Conservation (phyloP, 2,888 invertebrate species). For the Barypeithes pellucidus region DNA sequence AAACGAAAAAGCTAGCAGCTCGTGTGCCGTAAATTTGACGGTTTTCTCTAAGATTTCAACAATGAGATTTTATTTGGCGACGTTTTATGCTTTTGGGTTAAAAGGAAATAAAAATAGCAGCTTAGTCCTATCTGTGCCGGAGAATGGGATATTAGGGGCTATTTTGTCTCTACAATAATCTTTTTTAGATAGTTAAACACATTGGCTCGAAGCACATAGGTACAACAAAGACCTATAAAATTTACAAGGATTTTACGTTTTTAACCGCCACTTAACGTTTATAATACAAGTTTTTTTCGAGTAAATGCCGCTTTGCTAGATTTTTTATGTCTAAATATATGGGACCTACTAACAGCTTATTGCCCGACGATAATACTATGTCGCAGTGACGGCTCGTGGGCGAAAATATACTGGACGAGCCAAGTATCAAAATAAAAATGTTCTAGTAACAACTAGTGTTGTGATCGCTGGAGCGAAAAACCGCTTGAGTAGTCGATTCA, state of each 20-base stretch:
- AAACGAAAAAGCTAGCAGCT: slow-evolving; percentile 49
- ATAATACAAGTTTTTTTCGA: not conserved
- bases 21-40: slow-evolving; percentile 51
- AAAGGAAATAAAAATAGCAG: slow-evolving; percentile 51
- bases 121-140: slow-evolving; percentile 51
- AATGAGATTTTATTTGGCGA: slow-evolving; percentile 54
- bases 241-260: slow-evolving; percentile 8
- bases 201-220: slow-evolving; percentile 34
- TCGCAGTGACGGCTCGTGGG: too few species aligned
- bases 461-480: too few species aligned
- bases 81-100: slow-evolving; percentile 51
- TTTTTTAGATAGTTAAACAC: slow-evolving; percentile 42
- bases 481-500: too few species aligned
- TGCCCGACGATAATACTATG: not conserved
- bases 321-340: too few species aligned
- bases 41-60: slow-evolving; percentile 53
- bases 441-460: too few species aligned
- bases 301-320: too few species aligned
- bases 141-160: slow-evolving; percentile 48
- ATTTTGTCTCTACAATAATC: slow-evolving; percentile 41
- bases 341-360: not conserved
- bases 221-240: slow-evolving; percentile 13
- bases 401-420: too few species aligned
- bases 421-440: too few species aligned
- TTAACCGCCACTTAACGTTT: slow-evolving; percentile 2